Percentiles rank a stretch among this genome's conserved stretches.
phyloP scores from a whole-genome alignment of 1,140 invertebrate species.

The Papilio polytes region DNA sequence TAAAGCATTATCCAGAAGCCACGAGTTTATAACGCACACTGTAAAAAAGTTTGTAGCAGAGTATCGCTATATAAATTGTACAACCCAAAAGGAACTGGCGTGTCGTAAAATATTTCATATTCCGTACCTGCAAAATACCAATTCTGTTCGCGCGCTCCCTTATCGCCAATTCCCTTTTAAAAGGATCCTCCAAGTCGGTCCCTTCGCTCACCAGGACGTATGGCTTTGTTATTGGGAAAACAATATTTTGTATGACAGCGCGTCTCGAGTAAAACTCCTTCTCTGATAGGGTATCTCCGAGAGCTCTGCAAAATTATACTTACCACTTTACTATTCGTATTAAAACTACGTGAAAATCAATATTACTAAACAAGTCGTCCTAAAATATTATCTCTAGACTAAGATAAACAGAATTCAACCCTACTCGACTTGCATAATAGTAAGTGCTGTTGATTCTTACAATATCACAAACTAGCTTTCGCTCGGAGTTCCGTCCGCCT shows the following conservation, averaged over 20 bases:
- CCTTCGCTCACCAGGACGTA: conserved; percentile 85
- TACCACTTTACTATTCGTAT: neutral
- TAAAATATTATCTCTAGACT: too few species aligned
- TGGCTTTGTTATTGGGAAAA: conserved; percentile 83
- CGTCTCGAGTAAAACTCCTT: conserved; percentile 84
- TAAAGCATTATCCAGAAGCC: neutral
- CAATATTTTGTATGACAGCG: conserved; percentile 80
- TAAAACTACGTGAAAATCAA: neutral
- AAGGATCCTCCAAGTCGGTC: conserved; percentile 82
- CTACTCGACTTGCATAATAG: too few species aligned
- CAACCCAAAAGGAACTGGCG: neutral
- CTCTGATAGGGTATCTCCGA: conserved; percentile 85
- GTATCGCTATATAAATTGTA: conserved; percentile 18
- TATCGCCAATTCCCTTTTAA: conserved; percentile 86
- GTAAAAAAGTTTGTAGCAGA: conserved; percentile 4
- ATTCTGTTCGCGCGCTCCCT: conserved; percentile 88
- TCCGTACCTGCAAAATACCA: conserved; percentile 83
- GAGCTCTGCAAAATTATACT: conserved; percentile 66
- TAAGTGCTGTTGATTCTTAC: too few species aligned
- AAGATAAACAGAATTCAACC: too few species aligned
- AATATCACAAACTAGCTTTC: too few species aligned
- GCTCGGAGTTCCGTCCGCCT: too few species aligned
- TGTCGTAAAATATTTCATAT: conserved; percentile 38
- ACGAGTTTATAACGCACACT: neutral
- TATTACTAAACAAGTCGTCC: too few species aligned